Percentiles rank a stretch among this genome's conserved stretches.
These are phyloP conservation scores for Melipona beecheii DNA, from an alignment of 2,888 invertebrate species.

Conservation along the genomic window DNA sequence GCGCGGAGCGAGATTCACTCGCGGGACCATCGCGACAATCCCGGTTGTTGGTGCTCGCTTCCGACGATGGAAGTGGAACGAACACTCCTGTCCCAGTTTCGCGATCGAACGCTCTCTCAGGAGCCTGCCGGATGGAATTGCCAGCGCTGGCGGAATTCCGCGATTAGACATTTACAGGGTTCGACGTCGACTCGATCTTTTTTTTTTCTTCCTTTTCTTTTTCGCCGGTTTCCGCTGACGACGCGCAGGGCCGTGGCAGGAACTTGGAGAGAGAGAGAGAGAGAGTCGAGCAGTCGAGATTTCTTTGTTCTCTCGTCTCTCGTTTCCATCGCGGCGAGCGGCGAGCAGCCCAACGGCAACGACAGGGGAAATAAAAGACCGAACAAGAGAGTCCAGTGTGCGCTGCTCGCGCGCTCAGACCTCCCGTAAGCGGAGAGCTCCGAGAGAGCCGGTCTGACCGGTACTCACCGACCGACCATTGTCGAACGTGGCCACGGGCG, in stretches of 20 bases:
- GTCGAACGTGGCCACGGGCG: constrained; percentile 50
- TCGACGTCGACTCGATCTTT: constrained; percentile 49
- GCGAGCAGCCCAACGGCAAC: constrained; percentile 36
- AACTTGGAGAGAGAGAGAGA: constrained; percentile 26
- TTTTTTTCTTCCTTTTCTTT: background rate
- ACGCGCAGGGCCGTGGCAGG: constrained; percentile 37
- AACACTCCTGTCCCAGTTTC: constrained; percentile 55
- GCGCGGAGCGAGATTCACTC: constrained; percentile 49
- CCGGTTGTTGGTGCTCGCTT: constrained; percentile 17
- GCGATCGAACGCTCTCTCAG: constrained; percentile 54
- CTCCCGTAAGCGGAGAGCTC: constrained; percentile 74
- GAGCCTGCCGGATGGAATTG: constrained; percentile 41
- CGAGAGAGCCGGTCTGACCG: constrained; percentile 80
- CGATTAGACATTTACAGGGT: constrained; percentile 56
- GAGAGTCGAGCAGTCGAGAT: constrained; percentile 48
- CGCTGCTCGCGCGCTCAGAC: constrained; percentile 63
- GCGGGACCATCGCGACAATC: constrained; percentile 61
- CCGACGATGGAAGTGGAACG: constrained; percentile 44
- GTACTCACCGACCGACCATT: constrained; percentile 64
- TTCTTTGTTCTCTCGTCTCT: constrained; percentile 72
- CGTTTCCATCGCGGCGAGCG: constrained; percentile 29
- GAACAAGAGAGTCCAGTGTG: constrained; percentile 35
- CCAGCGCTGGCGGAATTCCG: constrained; percentile 45
- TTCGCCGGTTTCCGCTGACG: constrained; percentile 30
- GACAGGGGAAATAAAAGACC: constrained; percentile 47